Conservation (phyloP, 2,888 invertebrate species). For the Heterodera filipjevi region DNA sequence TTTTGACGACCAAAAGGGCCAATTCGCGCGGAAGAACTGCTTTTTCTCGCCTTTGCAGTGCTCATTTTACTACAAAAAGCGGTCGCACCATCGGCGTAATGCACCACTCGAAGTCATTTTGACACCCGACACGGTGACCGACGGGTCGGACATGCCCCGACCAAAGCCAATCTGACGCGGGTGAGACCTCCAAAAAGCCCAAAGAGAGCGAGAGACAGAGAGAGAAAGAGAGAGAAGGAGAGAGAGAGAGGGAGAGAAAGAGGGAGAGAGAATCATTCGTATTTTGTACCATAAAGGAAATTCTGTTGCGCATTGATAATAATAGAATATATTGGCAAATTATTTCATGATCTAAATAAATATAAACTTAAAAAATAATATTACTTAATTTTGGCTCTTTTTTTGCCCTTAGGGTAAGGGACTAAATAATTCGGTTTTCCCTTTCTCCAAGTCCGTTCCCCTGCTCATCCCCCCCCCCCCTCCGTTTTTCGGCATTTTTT, state of each 20-base stretch:
- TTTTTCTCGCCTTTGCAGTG: slow-evolving; percentile 48
- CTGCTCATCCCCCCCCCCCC: no score
- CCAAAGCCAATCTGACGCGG: not conserved
- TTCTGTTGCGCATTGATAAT: not conserved
- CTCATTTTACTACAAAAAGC: slow-evolving; percentile 46
- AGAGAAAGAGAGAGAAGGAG: not conserved
- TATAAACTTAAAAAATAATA: no score
- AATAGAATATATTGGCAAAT: no score
- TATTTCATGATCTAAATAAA: no score
- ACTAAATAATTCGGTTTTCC: no score
- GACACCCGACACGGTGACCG: not conserved
- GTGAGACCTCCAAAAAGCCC: not conserved
- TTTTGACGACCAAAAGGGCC: slow-evolving; percentile 22
- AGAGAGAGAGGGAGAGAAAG: not conserved
- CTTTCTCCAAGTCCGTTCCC: no score
- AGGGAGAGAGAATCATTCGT: not conserved
- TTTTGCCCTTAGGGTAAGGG: no score
- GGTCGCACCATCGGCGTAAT: not conserved
- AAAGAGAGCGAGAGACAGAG: not conserved
- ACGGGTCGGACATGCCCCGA: not conserved
- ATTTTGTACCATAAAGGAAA: not conserved
- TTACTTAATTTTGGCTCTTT: no score
- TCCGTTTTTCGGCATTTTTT: no score
- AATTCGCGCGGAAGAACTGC: slow-evolving; percentile 44
- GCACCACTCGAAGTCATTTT: not conserved